Base-by-base conservation (phyloP, 2,888 invertebrate species). In the Clostera curtula region DNA sequence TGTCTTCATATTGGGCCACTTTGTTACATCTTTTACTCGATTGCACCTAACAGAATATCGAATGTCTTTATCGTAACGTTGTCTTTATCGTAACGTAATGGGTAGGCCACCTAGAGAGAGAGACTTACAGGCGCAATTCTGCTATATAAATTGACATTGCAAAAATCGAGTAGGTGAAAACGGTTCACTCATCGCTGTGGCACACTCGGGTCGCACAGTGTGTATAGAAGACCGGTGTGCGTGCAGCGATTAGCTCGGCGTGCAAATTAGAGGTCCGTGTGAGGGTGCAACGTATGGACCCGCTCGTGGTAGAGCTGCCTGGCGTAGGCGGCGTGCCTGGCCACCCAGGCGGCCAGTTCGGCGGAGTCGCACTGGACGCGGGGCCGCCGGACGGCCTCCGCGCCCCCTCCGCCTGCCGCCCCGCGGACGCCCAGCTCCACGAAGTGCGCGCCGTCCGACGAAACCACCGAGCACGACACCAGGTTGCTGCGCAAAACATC, bases 301-400 rank as follows among this genome's bases (percentile, higher is more conserved):
- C 89, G 86, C 79, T 96, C 96, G 63, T 93, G 90, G 74, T 91
- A 91, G 61, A 95, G 88, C 56, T 90, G 90, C 68, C 93, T 92
- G 29, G 96, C 96, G 73, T 93, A 93, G 58, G 93, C 95, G 40
- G 97, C 93, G 85, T 95, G 92, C 44, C 91, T 89, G 12, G 90
- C 88, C 41, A 90, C 88, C 79, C 88, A 87, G 40, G 85, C 85
- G 9, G 93, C 92, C 40, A 92, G 86, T 43, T 87, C 87, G 32
- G 86, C 87, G 39, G 86, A 87, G 69, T 93, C 92, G 66, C 93
- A 93, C 55, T 92, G 86, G 43, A 95, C 91, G 65, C 90, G 88
- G 19, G 93, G 93, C 42, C 90, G 85, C 51, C 90, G 89, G 54
- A 87, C 61, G 57, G 55, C 76, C 43, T 60, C 82, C 56, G 51